These are phyloP conservation scores for Calameuta idolon DNA, from an alignment of 2,888 invertebrate species.

Conservation along the genomic window DNA sequence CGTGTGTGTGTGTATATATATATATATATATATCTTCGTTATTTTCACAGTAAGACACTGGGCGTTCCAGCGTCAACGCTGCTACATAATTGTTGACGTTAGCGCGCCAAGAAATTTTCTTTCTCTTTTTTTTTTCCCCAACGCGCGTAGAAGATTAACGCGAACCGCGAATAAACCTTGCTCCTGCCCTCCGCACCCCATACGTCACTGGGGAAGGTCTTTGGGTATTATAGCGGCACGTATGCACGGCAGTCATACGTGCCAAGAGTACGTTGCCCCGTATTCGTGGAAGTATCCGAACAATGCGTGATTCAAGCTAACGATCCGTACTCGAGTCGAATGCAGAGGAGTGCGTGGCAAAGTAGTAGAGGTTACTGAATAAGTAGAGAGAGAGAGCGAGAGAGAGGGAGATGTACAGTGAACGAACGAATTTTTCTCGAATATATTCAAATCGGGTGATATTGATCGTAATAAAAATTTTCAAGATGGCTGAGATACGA, in stretches of 20 bases:
- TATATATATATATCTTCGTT: background rate
- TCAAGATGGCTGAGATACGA: background rate
- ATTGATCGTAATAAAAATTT: background rate
- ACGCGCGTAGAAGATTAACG: background rate
- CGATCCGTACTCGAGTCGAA: conserved; percentile 5
- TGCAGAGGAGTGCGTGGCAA: background rate
- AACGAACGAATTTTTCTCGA: background rate
- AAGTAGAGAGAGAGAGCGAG: background rate
- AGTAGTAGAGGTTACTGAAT: background rate
- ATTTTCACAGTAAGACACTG: background rate
- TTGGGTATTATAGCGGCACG: background rate
- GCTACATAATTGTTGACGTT: background rate
- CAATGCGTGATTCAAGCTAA: conserved; percentile 8
- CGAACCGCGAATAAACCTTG: background rate
- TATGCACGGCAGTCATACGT: background rate
- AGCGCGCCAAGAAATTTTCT: background rate
- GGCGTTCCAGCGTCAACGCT: background rate
- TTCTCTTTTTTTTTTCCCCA: background rate
- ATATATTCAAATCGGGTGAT: background rate
- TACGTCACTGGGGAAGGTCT: background rate
- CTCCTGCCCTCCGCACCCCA: background rate
- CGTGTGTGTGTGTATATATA: background rate
- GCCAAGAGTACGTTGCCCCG: conserved; percentile 9
- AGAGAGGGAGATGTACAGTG: background rate
- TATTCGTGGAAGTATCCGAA: conserved; percentile 11